These are phyloP conservation scores for Drosophila austrosaltans DNA, from an alignment of 2,888 invertebrate genomes.

Conservation along the genomic window DNA sequence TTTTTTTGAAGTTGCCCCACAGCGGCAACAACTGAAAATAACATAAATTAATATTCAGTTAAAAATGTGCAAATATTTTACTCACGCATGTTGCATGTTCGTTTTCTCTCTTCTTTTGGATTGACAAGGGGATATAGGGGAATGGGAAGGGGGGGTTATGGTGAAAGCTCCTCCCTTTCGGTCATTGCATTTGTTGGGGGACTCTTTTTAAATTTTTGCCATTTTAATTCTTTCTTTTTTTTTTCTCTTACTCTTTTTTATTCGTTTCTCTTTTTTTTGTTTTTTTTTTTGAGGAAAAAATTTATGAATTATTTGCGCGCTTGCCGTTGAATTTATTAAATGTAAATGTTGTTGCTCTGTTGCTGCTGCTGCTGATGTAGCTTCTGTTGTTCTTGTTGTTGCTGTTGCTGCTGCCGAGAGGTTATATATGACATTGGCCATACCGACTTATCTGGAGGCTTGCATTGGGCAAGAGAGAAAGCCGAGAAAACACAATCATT, in stretches of 20 bases:
- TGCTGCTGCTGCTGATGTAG: no score
- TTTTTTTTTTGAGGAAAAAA: conserved; percentile 48
- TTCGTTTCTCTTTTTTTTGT: conserved; percentile 7
- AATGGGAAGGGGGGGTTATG: background rate
- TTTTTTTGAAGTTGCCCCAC: conserved; percentile 1
- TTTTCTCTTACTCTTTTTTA: background rate
- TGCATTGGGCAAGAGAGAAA: conserved; percentile 41
- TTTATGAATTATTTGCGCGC: conserved; percentile 74
- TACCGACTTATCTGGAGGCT: conserved; percentile 63
- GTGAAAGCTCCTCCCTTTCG: conserved; percentile 36
- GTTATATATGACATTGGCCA: conserved; percentile 43
- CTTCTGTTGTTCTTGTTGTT: background rate
- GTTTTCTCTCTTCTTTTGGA: conserved; percentile 18
- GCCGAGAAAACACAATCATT: background rate
- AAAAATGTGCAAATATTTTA: conserved; percentile 74
- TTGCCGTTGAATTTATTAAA: conserved; percentile 72
- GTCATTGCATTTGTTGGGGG: conserved; percentile 43
- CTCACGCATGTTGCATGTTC: conserved; percentile 41
- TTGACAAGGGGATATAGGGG: background rate
- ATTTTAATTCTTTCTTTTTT: conserved; percentile 7
- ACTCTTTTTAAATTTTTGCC: background rate
- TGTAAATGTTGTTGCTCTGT: conserved; percentile 50
- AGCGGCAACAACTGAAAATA: conserved; percentile 40
- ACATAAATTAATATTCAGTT: conserved; percentile 77
- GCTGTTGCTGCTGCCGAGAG: conserved; percentile 11